A percentile compares a stretch with the other conserved stretches of the same genome.
phyloP scores from a whole-genome alignment of 2,113 vertebrate genomes.

The Cyanoderma ruficeps region DNA sequence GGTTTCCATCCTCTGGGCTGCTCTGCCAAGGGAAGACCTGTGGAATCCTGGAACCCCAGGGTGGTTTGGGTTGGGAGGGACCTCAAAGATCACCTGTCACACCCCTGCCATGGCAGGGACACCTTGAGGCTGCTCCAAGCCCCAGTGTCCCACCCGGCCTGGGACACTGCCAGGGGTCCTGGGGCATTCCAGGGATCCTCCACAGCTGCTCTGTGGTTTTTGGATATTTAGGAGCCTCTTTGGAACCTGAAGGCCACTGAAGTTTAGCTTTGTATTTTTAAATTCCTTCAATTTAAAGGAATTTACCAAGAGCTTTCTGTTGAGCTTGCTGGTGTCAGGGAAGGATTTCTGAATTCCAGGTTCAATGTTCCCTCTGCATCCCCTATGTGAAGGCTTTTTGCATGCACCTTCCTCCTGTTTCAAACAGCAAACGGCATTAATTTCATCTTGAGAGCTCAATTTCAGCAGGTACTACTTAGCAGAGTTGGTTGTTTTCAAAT shows the following conservation, averaged over 20 bases:
- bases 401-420: background rate
- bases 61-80: background rate
- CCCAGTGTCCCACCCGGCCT: background rate
- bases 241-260: background rate
- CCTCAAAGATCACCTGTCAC: fast-evolving
- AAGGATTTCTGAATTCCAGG: background rate
- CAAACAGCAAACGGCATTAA: background rate
- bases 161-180: fast-evolving
- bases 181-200: background rate
- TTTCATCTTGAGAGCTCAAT: background rate
- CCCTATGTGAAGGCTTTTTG: background rate
- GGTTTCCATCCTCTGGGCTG: background rate
- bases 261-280: background rate
- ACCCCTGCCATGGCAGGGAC: background rate
- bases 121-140: background rate
- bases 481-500: background rate
- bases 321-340: background rate
- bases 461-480: background rate
- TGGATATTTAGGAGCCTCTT: background rate
- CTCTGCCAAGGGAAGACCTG: background rate
- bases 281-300: background rate
- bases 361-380: background rate
- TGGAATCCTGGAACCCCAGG: background rate
- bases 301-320: background rate
- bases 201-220: background rate